Evolutionary conservation across 2,113 vertebrate genomes (phyloP).

Genomic region (Corythornis madagascariensis): DNA sequence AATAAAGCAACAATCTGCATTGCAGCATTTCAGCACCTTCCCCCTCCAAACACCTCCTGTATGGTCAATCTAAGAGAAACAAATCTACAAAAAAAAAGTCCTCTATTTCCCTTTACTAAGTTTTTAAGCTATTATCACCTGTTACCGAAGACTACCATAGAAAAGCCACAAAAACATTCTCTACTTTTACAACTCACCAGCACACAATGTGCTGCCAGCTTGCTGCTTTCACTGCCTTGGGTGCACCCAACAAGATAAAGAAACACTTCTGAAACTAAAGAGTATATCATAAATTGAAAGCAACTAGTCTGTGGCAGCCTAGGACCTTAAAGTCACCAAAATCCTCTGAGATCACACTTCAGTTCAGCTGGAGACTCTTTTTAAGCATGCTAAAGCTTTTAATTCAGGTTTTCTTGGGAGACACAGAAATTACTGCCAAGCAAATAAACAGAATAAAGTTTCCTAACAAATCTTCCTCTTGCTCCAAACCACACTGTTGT

Average conservation of each 20-base stretch:
- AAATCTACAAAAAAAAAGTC: neutral
- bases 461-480: neutral
- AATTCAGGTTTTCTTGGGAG: neutral
- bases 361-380: neutral
- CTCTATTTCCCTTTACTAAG: accelerated
- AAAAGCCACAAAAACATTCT: neutral
- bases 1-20: neutral
- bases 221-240: neutral
- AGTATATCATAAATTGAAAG: neutral
- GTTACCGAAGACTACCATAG: neutral
- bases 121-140: neutral
- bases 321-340: neutral
- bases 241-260: neutral
- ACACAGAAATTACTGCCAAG: neutral
- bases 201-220: neutral
- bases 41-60: neutral
- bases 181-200: neutral
- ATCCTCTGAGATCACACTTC: accelerated
- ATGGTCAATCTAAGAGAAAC: neutral
- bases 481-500: accelerated
- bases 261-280: neutral
- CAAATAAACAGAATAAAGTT: neutral
- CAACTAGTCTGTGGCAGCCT: neutral
- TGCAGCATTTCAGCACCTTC: neutral
- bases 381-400: neutral